Conservation (phyloP, 2,888 invertebrate species). For the Eupithecia tripunctaria region DNA sequence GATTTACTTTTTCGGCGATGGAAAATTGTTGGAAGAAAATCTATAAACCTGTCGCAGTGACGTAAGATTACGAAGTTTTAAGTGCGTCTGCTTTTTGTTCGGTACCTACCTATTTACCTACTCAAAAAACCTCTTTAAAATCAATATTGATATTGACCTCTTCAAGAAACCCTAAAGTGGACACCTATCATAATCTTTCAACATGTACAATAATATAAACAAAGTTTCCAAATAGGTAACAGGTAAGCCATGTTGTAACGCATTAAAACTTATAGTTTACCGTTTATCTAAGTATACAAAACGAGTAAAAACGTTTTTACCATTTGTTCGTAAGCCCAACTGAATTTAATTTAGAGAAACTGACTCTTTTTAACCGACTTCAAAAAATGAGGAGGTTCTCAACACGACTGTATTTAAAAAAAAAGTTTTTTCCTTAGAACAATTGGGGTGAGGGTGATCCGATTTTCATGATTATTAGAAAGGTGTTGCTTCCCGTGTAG, state of each 20-base stretch:
- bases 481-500: no score
- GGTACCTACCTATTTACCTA: not conserved
- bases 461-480: no score
- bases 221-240: slow-evolving; percentile 27
- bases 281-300: not conserved
- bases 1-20: not conserved
- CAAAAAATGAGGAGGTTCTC: no score
- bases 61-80: not conserved
- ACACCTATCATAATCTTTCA: not conserved
- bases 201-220: slow-evolving; percentile 28
- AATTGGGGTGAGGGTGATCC: no score
- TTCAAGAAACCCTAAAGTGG: not conserved
- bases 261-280: not conserved
- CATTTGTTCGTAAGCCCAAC: no score
- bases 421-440: no score
- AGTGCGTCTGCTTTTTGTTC: not conserved
- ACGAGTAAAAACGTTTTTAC: not conserved
- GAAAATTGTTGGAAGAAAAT: not conserved
- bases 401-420: no score
- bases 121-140: not conserved
- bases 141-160: not conserved
- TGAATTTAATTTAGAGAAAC: no score
- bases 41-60: not conserved
- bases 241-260: not conserved
- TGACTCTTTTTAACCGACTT: no score